Percentiles rank a stretch among this genome's conserved stretches.
Conservation (phyloP, 2,888 invertebrate species). For the Torymus aiolomorphi region DNA sequence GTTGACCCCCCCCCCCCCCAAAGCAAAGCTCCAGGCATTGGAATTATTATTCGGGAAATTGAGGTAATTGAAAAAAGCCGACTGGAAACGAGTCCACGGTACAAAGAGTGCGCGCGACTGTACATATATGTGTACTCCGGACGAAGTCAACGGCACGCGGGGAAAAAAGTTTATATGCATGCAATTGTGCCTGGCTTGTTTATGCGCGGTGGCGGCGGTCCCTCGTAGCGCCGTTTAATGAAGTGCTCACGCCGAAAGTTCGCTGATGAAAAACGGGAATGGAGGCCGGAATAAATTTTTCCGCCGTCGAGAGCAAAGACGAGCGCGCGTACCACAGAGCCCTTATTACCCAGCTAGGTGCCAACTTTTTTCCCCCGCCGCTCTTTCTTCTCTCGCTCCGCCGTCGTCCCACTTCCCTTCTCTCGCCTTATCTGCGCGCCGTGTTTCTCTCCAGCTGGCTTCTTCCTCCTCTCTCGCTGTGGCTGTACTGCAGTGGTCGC, state of each 20-base stretch:
- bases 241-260: slow-evolving; percentile 41
- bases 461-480: neutral
- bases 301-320: neutral
- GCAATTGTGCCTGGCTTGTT: slow-evolving; percentile 31
- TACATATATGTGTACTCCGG: neutral
- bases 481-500: too few relatives aligned
- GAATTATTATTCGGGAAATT: too few relatives aligned
- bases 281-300: slow-evolving; percentile 46
- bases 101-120: neutral
- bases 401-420: neutral
- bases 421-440: neutral
- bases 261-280: slow-evolving; percentile 36
- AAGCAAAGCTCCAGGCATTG: too few relatives aligned
- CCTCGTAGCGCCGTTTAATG: slow-evolving; percentile 36
- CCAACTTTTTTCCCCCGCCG: slow-evolving; percentile 31
- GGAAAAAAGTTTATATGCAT: neutral
- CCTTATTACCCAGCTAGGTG: slow-evolving; percentile 48
- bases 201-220: slow-evolving; percentile 21
- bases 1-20: too few relatives aligned
- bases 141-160: slow-evolving; percentile 33
- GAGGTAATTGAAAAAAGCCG: too few relatives aligned
- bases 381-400: slow-evolving; percentile 8
- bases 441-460: neutral
- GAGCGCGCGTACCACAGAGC: neutral
- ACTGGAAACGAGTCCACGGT: neutral